A percentile compares a stretch with the other conserved stretches of the same genome.
Conservation (phyloP, 2,113 vertebrate species). For the Tylochromis polylepis region DNA sequence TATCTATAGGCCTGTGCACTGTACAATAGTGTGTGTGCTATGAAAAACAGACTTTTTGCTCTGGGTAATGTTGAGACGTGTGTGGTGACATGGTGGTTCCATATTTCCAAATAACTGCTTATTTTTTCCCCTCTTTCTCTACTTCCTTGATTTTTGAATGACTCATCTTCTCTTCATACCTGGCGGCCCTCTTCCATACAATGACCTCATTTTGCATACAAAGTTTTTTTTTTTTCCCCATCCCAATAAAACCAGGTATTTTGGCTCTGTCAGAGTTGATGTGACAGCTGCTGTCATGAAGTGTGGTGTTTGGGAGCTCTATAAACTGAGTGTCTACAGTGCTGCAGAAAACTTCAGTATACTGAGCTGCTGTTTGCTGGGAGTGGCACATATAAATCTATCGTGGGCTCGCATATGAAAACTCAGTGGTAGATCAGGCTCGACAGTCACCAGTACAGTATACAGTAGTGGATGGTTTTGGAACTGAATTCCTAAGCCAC, state of each 20-base stretch:
- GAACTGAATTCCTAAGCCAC: not conserved
- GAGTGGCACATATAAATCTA: slow-evolving; percentile 49
- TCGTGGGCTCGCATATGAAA: slow-evolving; percentile 20
- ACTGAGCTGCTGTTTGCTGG: slow-evolving; percentile 5
- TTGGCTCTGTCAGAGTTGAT: not conserved
- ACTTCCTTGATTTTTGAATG: not conserved
- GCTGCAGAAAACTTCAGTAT: slow-evolving; percentile 3
- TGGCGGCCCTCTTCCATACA: not conserved
- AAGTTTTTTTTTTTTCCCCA: not conserved
- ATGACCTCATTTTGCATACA: not conserved
- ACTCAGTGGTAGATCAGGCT: slow-evolving; percentile 6
- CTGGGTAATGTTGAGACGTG: not conserved
- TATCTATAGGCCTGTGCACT: not conserved
- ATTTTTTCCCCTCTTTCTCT: not conserved
- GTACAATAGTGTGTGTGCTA: not conserved
- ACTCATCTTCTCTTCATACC: not conserved
- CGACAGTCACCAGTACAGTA: not conserved
- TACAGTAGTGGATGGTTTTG: slow-evolving; percentile 3
- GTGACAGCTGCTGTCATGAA: slow-evolving; percentile 8
- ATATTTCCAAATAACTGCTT: not conserved
- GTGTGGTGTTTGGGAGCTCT: slow-evolving; percentile 12
- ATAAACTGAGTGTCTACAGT: slow-evolving; percentile 6
- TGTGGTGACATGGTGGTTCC: not conserved
- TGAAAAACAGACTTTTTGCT: not conserved
- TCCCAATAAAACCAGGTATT: not conserved